These are phyloP conservation scores for Hypanus sabinus DNA, from an alignment of 2,113 vertebrate genomes.

Conservation along the genomic window DNA sequence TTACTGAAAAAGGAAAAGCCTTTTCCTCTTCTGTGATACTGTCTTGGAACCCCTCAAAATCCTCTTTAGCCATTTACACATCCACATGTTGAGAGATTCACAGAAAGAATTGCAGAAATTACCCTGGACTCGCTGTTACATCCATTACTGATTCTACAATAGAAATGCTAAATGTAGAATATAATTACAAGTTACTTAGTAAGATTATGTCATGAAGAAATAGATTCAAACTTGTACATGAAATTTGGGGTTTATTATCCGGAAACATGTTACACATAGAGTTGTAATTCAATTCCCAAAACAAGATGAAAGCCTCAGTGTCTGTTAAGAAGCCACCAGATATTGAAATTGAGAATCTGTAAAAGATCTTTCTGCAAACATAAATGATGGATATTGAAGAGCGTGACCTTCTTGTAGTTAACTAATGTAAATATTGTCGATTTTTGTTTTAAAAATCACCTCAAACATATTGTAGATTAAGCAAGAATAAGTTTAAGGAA, in stretches of 20 bases:
- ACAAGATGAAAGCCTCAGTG: neutral
- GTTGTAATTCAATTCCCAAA: neutral
- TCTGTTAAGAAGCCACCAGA: neutral
- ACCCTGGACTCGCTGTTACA: neutral
- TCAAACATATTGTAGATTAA: neutral
- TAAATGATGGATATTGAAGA: neutral
- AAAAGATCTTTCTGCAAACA: neutral
- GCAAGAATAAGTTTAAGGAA: neutral
- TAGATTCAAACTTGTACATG: neutral
- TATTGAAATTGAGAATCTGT: neutral
- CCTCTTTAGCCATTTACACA: neutral
- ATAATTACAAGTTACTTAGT: neutral
- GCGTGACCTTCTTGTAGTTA: neutral
- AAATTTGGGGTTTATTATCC: neutral
- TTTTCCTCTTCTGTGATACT: no score
- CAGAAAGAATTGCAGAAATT: neutral
- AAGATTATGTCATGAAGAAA: neutral
- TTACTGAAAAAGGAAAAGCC: no score
- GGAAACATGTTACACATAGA: neutral
- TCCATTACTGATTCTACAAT: neutral
- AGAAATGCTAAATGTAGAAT: neutral
- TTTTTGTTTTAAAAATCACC: neutral
- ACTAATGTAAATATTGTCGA: neutral
- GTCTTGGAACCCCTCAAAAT: neutral
- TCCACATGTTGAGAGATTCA: neutral